Conservation (phyloP, 2,888 invertebrate genomes). For the Drosophila incognita region DNA sequence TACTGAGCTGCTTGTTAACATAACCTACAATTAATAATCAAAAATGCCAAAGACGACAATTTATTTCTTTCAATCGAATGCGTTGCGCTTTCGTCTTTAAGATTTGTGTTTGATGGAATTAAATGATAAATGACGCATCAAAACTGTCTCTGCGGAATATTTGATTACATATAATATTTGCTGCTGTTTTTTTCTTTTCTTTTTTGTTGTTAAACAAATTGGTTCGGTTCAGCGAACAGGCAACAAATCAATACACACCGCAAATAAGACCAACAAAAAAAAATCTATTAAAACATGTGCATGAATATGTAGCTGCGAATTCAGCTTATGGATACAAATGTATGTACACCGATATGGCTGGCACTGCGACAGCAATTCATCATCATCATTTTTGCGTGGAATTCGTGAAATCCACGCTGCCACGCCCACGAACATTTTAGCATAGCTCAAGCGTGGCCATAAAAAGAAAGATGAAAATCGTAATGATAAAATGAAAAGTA, state of each 20-base stretch:
- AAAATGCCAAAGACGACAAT: conserved; percentile 50
- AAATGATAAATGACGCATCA: conserved; percentile 69
- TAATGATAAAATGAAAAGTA: conserved; percentile 73
- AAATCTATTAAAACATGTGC: conserved; percentile 45
- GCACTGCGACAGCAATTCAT: conserved; percentile 66
- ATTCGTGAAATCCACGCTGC: conserved; percentile 69
- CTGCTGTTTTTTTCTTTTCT: conserved; percentile 2
- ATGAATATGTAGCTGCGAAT: conserved; percentile 22
- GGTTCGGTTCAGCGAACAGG: conserved; percentile 49
- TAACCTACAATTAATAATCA: conserved; percentile 49
- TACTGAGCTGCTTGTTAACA: not conserved
- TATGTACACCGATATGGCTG: conserved; percentile 37
- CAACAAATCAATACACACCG: conserved; percentile 67
- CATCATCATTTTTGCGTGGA: conserved; percentile 74
- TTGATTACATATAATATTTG: conserved; percentile 30
- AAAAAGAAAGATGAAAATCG: conserved; percentile 56
- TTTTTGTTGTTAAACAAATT: conserved; percentile 57
- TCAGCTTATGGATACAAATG: conserved; percentile 24
- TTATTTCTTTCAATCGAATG: conserved; percentile 69
- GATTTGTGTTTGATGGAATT: conserved; percentile 31
- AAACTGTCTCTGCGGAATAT: conserved; percentile 40
- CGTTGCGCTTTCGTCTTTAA: conserved; percentile 37
- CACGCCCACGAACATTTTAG: conserved; percentile 49
- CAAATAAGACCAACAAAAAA: conserved; percentile 22
- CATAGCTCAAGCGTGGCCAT: conserved; percentile 27